A percentile compares a stretch with the other conserved stretches of the same genome.
Conservation (phyloP, 2,113 vertebrate genomes). For the Elanus axillaris region DNA sequence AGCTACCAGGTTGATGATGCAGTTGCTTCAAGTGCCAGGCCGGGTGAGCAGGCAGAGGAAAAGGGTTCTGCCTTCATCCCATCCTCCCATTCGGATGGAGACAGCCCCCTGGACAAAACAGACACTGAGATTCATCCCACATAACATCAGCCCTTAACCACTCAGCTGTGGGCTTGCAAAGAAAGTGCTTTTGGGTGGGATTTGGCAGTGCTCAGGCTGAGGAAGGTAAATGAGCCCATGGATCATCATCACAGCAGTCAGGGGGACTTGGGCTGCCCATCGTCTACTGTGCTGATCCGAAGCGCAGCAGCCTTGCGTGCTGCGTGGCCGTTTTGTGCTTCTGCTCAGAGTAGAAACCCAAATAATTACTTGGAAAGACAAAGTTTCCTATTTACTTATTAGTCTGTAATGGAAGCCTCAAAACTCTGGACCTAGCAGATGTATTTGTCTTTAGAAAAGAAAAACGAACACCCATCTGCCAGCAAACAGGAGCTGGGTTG, state of each 20-base stretch:
- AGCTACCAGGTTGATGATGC: fast-evolving
- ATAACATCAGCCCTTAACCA: fast-evolving
- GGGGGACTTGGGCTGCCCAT: not conserved
- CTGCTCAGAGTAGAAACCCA: not conserved
- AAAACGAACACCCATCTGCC: not conserved
- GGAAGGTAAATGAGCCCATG: not conserved
- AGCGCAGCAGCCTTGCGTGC: not conserved
- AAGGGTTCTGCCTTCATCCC: not conserved
- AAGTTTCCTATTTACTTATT: not conserved
- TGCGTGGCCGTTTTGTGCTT: fast-evolving
- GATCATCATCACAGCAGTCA: not conserved
- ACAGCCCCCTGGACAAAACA: not conserved
- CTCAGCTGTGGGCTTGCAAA: not conserved
- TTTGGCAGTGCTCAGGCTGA: not conserved
- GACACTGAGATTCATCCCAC: fast-evolving
- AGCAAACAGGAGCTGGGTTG: not conserved
- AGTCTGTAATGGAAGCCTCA: not conserved
- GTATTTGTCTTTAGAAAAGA: not conserved
- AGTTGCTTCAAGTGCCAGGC: not conserved
- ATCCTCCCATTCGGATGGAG: not conserved
- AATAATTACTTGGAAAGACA: not conserved
- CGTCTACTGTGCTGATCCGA: fast-evolving
- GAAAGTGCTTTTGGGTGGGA: not conserved
- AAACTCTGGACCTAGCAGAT: not conserved
- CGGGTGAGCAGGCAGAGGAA: not conserved